These are phyloP conservation scores for Ichneumoninae sp. DNA, from an alignment of 2,888 invertebrate species.

Conservation along the genomic window DNA sequence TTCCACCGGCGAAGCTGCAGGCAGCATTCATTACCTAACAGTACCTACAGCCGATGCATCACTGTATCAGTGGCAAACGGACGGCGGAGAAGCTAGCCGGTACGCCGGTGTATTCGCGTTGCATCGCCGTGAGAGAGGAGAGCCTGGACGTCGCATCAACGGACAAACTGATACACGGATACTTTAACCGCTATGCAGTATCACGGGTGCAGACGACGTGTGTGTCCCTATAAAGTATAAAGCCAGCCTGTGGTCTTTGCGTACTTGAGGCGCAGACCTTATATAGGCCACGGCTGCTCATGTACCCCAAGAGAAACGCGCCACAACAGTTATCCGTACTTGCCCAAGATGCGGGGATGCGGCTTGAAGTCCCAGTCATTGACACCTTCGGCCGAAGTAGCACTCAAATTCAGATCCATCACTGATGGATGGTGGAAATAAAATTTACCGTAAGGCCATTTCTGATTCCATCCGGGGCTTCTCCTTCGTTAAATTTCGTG, in stretches of 20 bases:
- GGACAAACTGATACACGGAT: slow-evolving; percentile 42
- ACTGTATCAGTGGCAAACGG: slow-evolving; percentile 57
- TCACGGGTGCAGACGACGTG: slow-evolving; percentile 38
- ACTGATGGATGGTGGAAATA: not conserved
- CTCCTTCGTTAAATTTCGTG: slow-evolving; percentile 11
- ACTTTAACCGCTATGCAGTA: slow-evolving; percentile 67
- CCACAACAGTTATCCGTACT: slow-evolving; percentile 44
- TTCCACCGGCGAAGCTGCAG: slow-evolving; percentile 62
- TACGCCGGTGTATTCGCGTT: slow-evolving; percentile 50
- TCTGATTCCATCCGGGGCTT: slow-evolving; percentile 29
- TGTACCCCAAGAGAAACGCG: slow-evolving; percentile 41
- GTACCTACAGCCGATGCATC: slow-evolving; percentile 73
- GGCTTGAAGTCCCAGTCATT: not conserved
- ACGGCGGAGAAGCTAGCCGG: slow-evolving; percentile 45
- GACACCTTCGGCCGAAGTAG: not conserved
- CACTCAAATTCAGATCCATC: not conserved
- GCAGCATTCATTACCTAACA: slow-evolving; percentile 79
- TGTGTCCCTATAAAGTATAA: slow-evolving; percentile 67
- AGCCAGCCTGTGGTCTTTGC: slow-evolving; percentile 49
- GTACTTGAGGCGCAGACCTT: slow-evolving; percentile 51
- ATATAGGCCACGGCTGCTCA: slow-evolving; percentile 60
- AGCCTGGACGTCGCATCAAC: slow-evolving; percentile 54
- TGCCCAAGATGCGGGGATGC: slow-evolving; percentile 17
- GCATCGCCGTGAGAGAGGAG: slow-evolving; percentile 53
- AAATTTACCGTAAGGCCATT: slow-evolving; percentile 20